Evolutionary conservation across 1,140 invertebrate species (phyloP), one percentile per base, ranked within the genome.

Genomic region (Temnothorax curvispinosus): DNA sequence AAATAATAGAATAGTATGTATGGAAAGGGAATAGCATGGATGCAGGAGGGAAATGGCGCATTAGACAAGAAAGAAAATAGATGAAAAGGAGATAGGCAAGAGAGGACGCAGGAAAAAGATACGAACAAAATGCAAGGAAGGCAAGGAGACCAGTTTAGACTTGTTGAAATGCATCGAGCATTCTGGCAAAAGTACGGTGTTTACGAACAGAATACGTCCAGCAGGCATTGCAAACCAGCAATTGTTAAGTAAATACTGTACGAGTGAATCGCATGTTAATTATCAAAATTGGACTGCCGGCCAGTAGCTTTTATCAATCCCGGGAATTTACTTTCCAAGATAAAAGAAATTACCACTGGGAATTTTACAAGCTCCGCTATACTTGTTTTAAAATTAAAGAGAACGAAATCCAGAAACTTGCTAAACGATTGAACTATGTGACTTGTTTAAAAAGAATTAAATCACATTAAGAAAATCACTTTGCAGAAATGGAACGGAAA

Each of bases 81-180:
- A 84, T 38, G 27, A 62, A 60, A n/a, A 69, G 41, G 0, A 50
- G 35, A 74, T 47, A 74, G 54, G n/a, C 32, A 56, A 67, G 32
- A 56, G 4, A 27, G 50, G 27, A 47, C 50, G 47, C 44, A 32
- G 15, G 41, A 50, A 47, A 47, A 50, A 56, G 84, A 80, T 44
- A 56, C n/a, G 52, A 44, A 84, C 21, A 65, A 58, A 82, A 82
- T 82, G 44, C 44, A 38, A 64, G 27, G 27, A 71, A 80, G 52
- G 58, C 27, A 56, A 65, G 32, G 18, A 82, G 41, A 86, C n/a
- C 67, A 38, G 75, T 69, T 86, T 86, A 65, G 64, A 86, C 62
- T 81, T 86, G 75, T 86, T 80, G 85, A 82, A 81, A 86, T 69
- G 85, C 75, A 84, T 84, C 69, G 80, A 21, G 80, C 80, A 84